phyloP scores from a whole-genome alignment of 2,113 vertebrate species.

The Ammodytes dubius region DNA sequence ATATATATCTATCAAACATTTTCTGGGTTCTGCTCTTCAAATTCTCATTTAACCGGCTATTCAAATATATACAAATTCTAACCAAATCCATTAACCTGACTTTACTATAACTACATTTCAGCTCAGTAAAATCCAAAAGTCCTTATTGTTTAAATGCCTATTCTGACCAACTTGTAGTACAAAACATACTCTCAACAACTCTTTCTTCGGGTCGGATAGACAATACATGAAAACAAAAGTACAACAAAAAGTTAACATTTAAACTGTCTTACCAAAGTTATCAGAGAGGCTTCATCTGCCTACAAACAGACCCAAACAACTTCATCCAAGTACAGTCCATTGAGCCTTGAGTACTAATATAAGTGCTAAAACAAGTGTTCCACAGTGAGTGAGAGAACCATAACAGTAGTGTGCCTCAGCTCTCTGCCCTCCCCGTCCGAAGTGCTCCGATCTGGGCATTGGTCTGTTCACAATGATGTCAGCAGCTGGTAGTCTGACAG shows the following conservation, averaged over 20 bases:
- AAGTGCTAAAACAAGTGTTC: neutral
- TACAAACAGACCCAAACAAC: constrained; percentile 1
- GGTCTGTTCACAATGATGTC: constrained; percentile 69
- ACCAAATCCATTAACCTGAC: neutral
- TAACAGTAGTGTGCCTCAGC: constrained; percentile 13
- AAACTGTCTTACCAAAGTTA: constrained; percentile 56
- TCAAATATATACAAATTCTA: neutral
- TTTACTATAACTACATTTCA: neutral
- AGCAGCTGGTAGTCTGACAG: constrained; percentile 64
- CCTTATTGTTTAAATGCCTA: neutral
- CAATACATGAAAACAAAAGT: neutral
- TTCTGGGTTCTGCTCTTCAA: no score
- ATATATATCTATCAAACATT: no score
- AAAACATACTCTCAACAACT: neutral
- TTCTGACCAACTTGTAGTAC: neutral
- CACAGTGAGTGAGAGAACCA: neutral
- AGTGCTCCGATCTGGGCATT: constrained; percentile 47
- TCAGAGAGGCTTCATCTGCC: constrained; percentile 14
- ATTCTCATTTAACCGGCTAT: neutral
- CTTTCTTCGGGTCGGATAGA: no score
- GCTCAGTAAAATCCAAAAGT: neutral
- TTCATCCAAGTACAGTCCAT: constrained; percentile 32
- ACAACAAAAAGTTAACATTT: neutral
- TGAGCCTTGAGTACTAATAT: neutral
- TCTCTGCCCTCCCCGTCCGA: constrained; percentile 31